Conservation (phyloP, 2,797 vertebrate genomes). For the Ptychobarbus kaznakovi region DNA sequence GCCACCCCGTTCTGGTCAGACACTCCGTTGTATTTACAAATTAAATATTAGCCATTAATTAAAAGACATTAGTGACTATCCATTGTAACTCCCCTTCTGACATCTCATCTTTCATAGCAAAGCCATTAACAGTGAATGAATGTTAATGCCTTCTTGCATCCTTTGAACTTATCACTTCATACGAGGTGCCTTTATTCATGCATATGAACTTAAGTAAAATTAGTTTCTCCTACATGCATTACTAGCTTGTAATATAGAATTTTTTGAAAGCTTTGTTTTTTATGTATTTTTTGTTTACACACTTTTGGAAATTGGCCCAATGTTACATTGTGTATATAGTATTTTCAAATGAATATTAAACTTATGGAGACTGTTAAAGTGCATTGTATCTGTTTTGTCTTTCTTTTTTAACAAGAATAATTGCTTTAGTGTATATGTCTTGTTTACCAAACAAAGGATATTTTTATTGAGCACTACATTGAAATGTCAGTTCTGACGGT, state of each 20-base stretch:
- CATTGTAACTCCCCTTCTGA: not conserved
- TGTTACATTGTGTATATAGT: conserved; percentile 22
- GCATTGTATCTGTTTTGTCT: not conserved
- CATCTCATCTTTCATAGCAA: not conserved
- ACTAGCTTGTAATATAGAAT: not conserved
- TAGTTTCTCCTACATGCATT: conserved; percentile 16
- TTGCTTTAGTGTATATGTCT: not conserved
- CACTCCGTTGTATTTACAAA: not conserved
- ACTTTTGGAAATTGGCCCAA: not conserved
- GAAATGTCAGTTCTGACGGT: no score
- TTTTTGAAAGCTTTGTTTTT: not conserved
- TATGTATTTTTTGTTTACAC: conserved; percentile 17
- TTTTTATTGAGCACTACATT: no score
- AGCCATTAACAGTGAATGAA: not conserved
- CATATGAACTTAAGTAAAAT: conserved; percentile 19
- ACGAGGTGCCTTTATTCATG: conserved; percentile 38
- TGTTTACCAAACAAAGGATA: not conserved
- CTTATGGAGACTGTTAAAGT: not conserved
- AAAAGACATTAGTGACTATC: not conserved
- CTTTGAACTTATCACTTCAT: conserved; percentile 19
- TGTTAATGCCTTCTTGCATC: not conserved
- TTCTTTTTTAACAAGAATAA: not conserved
- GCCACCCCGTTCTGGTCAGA: not conserved
- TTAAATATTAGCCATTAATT: not conserved
- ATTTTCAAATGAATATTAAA: conserved; percentile 1